Evolutionary conservation across 2,888 invertebrate species (phyloP), one percentile per base, ranked within the genome.

Genomic region (Leucophora obtusa): DNA sequence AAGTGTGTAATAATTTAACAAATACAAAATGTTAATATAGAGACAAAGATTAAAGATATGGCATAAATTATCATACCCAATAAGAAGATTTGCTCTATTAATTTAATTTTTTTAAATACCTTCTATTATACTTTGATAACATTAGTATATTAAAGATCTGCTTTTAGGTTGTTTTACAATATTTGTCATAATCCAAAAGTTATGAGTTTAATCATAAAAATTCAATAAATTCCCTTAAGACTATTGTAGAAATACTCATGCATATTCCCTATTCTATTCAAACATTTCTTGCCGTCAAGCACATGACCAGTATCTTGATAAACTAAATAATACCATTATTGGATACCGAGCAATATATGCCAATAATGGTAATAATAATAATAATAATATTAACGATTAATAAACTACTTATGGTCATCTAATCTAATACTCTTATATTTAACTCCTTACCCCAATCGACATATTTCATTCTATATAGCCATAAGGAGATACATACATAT

Each of bases 351-450:
- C 21, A 50, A 47, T 21, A 47, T 21, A 53, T 53, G 24, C 2
- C 47, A 43, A 47, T n/a, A 21, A 3, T 4, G 21, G n/a, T n/a
- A n/a, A 24, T 28, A 58, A 11, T 43, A 28, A 33, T 50, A 21
- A 73, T 73, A 65, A 73, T 35, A 58, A 58, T 65, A 51, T 65
- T 65, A 51, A 59, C 58, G 47, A 59, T 51, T 59, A 73, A 58
- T 73, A 59, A 62, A 58, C 65, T 59, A 54, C 71, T 71, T 54
- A 35, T 9, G 43, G 14, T 38, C 24, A 10, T 53, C 24, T 71
- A 50, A 10, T 53, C 24, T 71, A 50, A 69, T 58, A 69, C 28
- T 56, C 28, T 15, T 47, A n/a, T 14, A 14, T 47, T 17, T 47
- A 58, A 47, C 24, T 47, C 17, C 56, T 17, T 56, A 14, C 43